Conservation (phyloP, 2,888 invertebrate species). For the Dryocosmus kuriphilus region DNA sequence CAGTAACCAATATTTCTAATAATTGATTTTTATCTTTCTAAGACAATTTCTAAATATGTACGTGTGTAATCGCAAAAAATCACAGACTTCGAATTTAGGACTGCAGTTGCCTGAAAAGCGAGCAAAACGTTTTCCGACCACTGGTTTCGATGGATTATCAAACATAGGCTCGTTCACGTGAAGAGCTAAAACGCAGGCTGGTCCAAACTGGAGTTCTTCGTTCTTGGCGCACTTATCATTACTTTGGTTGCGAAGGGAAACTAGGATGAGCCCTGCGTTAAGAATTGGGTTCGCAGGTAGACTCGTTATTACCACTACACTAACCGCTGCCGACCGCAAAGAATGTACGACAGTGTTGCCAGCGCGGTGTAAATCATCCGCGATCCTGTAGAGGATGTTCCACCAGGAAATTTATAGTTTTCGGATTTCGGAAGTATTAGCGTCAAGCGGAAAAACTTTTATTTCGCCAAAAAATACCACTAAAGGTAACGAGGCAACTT, state of each 20-base stretch:
- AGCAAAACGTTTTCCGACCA: too few relatives aligned
- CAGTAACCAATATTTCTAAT: too few relatives aligned
- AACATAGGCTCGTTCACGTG: too few relatives aligned
- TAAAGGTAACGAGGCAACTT: not conserved
- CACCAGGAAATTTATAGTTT: conserved; percentile 46
- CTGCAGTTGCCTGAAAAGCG: too few relatives aligned
- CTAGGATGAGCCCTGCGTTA: conserved; percentile 52
- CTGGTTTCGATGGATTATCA: too few relatives aligned
- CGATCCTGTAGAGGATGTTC: conserved; percentile 27
- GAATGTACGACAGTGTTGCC: conserved; percentile 72
- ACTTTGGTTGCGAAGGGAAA: conserved; percentile 14
- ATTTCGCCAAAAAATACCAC: not conserved
- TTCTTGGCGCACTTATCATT: conserved; percentile 8
- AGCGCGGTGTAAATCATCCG: conserved; percentile 60
- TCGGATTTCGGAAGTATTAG: conserved; percentile 32
- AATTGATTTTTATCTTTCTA: too few relatives aligned
- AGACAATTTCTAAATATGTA: too few relatives aligned
- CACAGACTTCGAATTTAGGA: too few relatives aligned
- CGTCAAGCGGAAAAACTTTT: conserved; percentile 7
- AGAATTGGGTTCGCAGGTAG: conserved; percentile 74
- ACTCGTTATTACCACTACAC: conserved; percentile 72
- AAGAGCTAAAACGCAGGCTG: not conserved
- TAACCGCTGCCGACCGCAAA: conserved; percentile 68
- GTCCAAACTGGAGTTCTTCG: not conserved
- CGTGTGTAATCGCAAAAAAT: too few relatives aligned